Conservation (phyloP, 2,113 vertebrate species). For the Gorsachius goisagi region DNA sequence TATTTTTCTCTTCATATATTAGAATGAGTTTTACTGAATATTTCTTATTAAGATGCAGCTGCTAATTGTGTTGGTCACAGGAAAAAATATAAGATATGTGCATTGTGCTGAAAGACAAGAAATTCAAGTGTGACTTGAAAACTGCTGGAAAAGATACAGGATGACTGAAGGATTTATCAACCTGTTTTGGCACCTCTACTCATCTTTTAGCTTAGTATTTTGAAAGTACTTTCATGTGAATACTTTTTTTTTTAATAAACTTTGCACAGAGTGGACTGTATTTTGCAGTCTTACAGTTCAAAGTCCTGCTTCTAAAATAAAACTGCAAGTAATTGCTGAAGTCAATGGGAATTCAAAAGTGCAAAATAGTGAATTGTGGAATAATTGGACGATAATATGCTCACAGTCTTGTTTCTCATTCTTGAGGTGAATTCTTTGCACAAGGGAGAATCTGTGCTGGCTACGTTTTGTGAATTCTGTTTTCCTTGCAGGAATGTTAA, state of each 20-base stretch:
- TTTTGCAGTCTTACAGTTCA: background rate
- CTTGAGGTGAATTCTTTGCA: background rate
- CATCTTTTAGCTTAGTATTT: slow-evolving; percentile 16
- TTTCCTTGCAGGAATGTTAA: background rate
- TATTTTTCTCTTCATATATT: slow-evolving; percentile 27
- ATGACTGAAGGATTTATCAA: slow-evolving; percentile 23
- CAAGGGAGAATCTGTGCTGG: background rate
- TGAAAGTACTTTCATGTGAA: background rate
- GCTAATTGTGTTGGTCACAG: slow-evolving; percentile 46
- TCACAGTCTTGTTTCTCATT: background rate
- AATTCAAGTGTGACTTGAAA: slow-evolving; percentile 51
- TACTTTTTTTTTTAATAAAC: background rate
- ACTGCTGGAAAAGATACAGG: slow-evolving; percentile 23
- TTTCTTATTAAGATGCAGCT: slow-evolving; percentile 26
- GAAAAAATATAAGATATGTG: background rate
- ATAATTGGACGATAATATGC: background rate
- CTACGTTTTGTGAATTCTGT: background rate
- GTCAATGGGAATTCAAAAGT: slow-evolving; percentile 1
- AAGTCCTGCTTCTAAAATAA: background rate
- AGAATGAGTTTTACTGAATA: slow-evolving; percentile 34
- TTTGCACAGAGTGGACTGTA: background rate
- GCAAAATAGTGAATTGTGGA: background rate
- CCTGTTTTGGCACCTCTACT: slow-evolving; percentile 4
- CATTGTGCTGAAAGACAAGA: slow-evolving; percentile 51
- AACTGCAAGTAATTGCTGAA: background rate